phyloP scores from a whole-genome alignment of 2,888 invertebrate genomes.

The Mesoligia furuncula region DNA sequence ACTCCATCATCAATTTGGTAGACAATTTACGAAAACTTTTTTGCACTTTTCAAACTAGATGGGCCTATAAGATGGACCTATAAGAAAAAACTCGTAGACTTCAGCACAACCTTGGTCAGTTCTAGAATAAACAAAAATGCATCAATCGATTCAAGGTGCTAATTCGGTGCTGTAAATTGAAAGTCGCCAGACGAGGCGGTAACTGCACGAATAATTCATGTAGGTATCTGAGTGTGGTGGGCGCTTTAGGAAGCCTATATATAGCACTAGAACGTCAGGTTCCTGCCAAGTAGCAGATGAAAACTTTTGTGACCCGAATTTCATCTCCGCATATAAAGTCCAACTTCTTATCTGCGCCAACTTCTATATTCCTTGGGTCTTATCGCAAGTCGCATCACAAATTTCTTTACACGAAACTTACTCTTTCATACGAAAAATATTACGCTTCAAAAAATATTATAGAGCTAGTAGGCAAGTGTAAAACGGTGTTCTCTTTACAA shows the following conservation, averaged over 20 bases:
- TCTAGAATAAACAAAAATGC: conserved; percentile 2
- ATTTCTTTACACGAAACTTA: conserved; percentile 40
- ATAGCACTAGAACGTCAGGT: conserved; percentile 31
- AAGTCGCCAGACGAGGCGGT: conserved; percentile 37
- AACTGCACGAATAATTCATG: conserved; percentile 51
- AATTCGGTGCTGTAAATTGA: conserved; percentile 34
- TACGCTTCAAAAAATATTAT: conserved; percentile 22
- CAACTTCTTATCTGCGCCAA: conserved; percentile 46
- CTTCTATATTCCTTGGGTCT: conserved; percentile 39
- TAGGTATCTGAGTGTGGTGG: conserved; percentile 38
- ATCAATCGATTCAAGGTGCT: conserved; percentile 38
- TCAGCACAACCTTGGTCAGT: background rate
- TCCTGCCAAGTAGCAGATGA: conserved; percentile 39
- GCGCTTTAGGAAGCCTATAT: conserved; percentile 32
- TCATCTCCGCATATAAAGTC: conserved; percentile 34
- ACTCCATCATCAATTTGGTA: background rate
- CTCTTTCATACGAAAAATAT: conserved; percentile 21
- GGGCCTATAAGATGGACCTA: too few relatives aligned
- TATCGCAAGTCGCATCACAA: conserved; percentile 23
- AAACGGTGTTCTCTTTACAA: conserved; percentile 49
- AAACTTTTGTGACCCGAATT: conserved; percentile 47
- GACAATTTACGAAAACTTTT: background rate
- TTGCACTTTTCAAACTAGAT: background rate
- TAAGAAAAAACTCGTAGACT: background rate
- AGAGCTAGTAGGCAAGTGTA: conserved; percentile 23